These are phyloP conservation scores for Scomber colias DNA, from an alignment of 2,113 vertebrate species.

Conservation along the genomic window DNA sequence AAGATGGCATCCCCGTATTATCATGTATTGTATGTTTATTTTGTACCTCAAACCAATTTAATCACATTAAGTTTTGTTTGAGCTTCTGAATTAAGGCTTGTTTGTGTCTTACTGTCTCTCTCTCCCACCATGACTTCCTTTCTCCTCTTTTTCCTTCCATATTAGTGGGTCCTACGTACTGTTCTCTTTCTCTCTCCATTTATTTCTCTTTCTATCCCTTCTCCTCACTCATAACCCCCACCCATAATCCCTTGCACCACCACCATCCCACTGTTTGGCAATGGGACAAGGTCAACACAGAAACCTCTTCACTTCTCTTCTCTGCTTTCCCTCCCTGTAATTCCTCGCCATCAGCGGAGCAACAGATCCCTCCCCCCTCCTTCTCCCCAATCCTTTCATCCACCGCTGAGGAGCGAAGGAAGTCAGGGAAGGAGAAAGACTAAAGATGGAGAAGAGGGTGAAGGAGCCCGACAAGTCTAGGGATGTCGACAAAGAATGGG, in stretches of 20 bases:
- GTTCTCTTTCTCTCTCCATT: neutral
- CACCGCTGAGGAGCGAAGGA: conserved; percentile 12
- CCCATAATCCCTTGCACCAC: conserved; percentile 42
- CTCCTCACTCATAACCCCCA: conserved; percentile 31
- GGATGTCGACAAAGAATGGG: conserved; percentile 39
- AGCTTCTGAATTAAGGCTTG: neutral
- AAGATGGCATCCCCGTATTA: neutral
- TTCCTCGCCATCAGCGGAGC: conserved; percentile 43
- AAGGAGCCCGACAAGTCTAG: conserved; percentile 28
- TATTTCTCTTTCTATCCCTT: conserved; percentile 15
- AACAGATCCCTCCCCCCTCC: conserved; percentile 28
- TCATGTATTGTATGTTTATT: neutral
- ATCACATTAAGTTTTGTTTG: neutral
- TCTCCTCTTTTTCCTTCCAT: neutral
- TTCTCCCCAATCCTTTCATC: conserved; percentile 26
- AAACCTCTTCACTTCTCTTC: conserved; percentile 54
- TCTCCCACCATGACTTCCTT: neutral
- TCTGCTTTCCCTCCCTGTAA: conserved; percentile 48
- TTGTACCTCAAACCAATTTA: neutral
- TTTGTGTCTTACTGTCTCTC: neutral
- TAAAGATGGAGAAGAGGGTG: conserved; percentile 27
- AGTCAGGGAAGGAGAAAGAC: neutral
- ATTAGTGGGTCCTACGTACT: neutral
- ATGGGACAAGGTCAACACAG: conserved; percentile 68
- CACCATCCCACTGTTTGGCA: conserved; percentile 64